phyloP scores from a whole-genome alignment of 1,140 invertebrate genomes.

The Apis dorsata region DNA sequence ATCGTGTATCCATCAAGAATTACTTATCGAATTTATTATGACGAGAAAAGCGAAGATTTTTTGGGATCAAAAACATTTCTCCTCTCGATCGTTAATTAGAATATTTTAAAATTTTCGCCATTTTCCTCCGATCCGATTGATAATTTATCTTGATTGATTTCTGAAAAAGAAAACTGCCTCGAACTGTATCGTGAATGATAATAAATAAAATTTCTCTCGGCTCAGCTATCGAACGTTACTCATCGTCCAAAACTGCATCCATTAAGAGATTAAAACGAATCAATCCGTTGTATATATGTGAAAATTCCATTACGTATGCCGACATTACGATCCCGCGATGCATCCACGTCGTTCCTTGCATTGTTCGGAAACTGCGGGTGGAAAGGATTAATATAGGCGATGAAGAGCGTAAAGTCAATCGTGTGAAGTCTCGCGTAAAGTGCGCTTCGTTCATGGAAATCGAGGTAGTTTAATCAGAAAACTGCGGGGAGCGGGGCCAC shows the following conservation, averaged over 20 bases:
- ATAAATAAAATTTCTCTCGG: too few relatives aligned
- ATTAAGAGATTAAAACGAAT: slow-evolving; percentile 9
- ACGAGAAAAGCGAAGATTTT: neutral
- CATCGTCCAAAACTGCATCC: neutral
- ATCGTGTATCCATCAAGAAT: neutral
- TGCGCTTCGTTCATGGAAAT: slow-evolving; percentile 52
- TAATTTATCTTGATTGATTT: too few relatives aligned
- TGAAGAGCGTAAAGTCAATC: slow-evolving; percentile 50
- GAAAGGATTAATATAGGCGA: slow-evolving; percentile 49
- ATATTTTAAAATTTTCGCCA: too few relatives aligned
- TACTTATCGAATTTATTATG: neutral
- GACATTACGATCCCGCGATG: neutral
- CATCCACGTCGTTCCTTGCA: neutral
- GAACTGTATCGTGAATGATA: neutral
- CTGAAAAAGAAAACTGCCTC: neutral
- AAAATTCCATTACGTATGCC: slow-evolving; percentile 7
- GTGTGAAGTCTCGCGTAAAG: slow-evolving; percentile 52
- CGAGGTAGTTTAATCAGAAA: slow-evolving; percentile 67
- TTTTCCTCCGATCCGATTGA: too few relatives aligned
- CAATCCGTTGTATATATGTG: neutral
- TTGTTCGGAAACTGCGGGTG: neutral
- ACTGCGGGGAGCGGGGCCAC: slow-evolving; percentile 49
- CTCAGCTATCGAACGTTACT: too few relatives aligned
- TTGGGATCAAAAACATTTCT: too few relatives aligned
- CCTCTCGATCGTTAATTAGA: too few relatives aligned